Evolutionary conservation across 2,797 vertebrate species (phyloP).

Genomic region (Squalus acanthias): DNA sequence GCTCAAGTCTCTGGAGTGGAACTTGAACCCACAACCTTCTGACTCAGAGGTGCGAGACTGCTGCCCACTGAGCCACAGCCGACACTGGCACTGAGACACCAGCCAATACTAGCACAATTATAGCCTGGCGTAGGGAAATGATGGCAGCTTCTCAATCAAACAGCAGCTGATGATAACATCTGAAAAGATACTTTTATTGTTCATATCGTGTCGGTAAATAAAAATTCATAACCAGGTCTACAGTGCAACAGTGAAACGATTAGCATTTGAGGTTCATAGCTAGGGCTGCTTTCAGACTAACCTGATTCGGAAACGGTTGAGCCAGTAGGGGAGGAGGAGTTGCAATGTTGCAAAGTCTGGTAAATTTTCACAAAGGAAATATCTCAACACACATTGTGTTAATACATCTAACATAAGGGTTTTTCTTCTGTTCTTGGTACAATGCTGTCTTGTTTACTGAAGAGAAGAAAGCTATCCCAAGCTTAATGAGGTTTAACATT

Average conservation of each 20-base stretch:
- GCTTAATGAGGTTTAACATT: constrained; percentile 2
- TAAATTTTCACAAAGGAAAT: not conserved
- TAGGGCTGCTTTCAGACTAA: not conserved
- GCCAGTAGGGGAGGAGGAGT: not conserved
- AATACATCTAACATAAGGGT: not conserved
- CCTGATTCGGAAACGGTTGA: not conserved
- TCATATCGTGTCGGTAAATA: not conserved
- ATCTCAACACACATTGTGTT: not conserved
- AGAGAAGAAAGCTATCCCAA: not conserved
- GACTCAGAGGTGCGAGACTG: no score
- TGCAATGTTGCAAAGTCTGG: not conserved
- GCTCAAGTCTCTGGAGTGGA: no score
- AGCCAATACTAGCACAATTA: not conserved
- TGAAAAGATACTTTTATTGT: not conserved
- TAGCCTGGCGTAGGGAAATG: not conserved
- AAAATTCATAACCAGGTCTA: not conserved
- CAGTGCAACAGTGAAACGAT: not conserved
- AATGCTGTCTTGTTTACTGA: not conserved
- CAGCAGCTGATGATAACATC: not conserved
- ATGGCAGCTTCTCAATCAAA: not conserved
- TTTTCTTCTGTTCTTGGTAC: not conserved
- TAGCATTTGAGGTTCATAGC: not conserved
- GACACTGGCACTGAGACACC: no score
- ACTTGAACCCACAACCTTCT: no score
- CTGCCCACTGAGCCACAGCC: no score